Percentiles rank a stretch among this genome's conserved stretches.
phyloP scores from a whole-genome alignment of 2,113 vertebrate genomes.

The Oreochromis aureus region DNA sequence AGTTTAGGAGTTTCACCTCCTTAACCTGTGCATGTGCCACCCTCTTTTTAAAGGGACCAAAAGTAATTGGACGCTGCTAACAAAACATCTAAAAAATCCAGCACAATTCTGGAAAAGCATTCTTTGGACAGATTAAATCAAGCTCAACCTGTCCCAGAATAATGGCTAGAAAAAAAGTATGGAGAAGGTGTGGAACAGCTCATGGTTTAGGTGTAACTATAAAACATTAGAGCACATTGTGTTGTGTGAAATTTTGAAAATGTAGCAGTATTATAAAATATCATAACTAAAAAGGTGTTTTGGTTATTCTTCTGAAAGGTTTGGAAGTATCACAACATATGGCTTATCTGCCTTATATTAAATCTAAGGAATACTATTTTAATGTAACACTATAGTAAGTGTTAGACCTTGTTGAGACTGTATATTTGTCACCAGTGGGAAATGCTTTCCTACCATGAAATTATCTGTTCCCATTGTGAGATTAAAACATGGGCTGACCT shows the following conservation, averaged over 20 bases:
- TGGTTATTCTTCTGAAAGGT: not conserved
- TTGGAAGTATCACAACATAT: not conserved
- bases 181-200: not conserved
- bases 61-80: not conserved
- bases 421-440: not conserved
- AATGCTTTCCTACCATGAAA: not conserved
- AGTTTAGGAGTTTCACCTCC: not conserved
- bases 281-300: not conserved
- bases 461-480: not conserved
- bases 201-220: not conserved
- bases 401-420: not conserved
- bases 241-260: not conserved
- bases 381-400: not conserved
- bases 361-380: not conserved
- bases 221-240: not conserved
- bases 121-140: not conserved
- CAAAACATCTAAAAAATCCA: not conserved
- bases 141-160: not conserved
- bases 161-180: not conserved
- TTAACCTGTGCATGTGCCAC: not conserved
- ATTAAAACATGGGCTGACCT: slow-evolving; percentile 13
- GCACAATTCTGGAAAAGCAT: not conserved
- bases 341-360: not conserved
- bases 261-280: not conserved
- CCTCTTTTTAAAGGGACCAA: not conserved